Conservation (phyloP, 2,888 invertebrate species). For the Epinotia demarniana region DNA sequence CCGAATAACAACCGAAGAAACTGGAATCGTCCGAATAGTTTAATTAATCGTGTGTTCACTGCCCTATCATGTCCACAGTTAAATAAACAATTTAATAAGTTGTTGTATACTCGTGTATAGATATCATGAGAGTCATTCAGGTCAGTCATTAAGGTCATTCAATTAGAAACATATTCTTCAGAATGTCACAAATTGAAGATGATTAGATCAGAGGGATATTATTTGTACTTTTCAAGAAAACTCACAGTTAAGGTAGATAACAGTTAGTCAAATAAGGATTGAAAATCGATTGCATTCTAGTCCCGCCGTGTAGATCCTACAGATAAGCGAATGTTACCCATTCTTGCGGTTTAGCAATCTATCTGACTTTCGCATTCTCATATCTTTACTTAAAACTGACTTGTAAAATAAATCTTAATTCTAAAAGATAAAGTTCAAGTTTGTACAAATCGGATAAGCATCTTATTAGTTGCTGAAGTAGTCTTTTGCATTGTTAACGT, state of each 20-base stretch:
- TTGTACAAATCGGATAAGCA: neutral
- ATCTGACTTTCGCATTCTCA: slow-evolving; percentile 18
- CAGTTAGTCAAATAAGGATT: slow-evolving; percentile 35
- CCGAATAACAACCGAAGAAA: neutral
- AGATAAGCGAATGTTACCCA: slow-evolving; percentile 42
- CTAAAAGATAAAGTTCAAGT: slow-evolving; percentile 2
- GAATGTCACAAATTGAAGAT: neutral
- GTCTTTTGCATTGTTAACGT: slow-evolving; percentile 15
- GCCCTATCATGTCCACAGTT: neutral
- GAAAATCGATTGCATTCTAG: slow-evolving; percentile 27
- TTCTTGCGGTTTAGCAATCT: slow-evolving; percentile 40
- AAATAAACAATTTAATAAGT: neutral
- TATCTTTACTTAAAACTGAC: neutral
- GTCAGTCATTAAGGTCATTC: neutral
- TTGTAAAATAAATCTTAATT: slow-evolving; percentile 19
- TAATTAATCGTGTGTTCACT: neutral
- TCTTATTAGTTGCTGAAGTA: slow-evolving; percentile 1
- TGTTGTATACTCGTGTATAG: neutral
- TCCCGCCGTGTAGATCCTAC: slow-evolving; percentile 28
- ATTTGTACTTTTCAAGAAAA: slow-evolving; percentile 16
- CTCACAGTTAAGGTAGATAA: slow-evolving; percentile 11
- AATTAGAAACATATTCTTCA: neutral
- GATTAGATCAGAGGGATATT: neutral
- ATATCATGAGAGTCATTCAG: neutral
- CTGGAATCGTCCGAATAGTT: neutral